These are phyloP conservation scores for Corythaeola cristata DNA, from an alignment of 2,113 vertebrate species.

Conservation along the genomic window DNA sequence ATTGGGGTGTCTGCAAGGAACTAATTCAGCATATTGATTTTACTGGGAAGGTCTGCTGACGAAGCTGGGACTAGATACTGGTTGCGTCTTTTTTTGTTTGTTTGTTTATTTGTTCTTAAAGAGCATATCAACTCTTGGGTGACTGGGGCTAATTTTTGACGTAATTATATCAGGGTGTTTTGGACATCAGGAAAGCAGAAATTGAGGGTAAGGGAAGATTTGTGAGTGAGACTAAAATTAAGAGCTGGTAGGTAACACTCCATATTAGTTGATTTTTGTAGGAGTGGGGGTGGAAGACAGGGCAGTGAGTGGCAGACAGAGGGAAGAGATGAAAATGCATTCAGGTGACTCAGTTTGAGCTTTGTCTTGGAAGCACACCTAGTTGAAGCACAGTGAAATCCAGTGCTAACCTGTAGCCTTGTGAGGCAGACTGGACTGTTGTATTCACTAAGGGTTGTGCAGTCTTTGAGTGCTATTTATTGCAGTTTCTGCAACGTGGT, in stretches of 20 bases:
- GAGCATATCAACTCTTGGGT: background rate
- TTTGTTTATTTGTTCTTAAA: no score
- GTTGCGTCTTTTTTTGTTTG: background rate
- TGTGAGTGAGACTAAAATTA: background rate
- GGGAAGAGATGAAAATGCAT: background rate
- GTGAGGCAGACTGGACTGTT: fast-evolving
- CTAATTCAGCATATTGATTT: background rate
- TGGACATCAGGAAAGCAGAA: background rate
- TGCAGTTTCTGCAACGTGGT: background rate
- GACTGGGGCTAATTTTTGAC: background rate
- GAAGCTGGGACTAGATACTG: background rate
- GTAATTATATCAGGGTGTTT: background rate
- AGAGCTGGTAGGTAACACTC: background rate
- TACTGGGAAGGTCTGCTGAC: background rate
- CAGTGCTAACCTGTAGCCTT: background rate
- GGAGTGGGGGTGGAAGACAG: background rate
- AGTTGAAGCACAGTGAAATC: fast-evolving
- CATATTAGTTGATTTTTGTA: background rate
- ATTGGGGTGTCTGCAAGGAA: no score
- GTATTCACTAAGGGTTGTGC: fast-evolving
- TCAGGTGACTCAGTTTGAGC: background rate
- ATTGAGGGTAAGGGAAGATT: background rate
- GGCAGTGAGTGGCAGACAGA: background rate
- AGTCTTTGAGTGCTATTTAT: background rate
- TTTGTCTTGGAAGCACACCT: background rate